Base-by-base conservation (phyloP, 2,113 vertebrate species). In the pig (Sus scrofa) region DNA sequence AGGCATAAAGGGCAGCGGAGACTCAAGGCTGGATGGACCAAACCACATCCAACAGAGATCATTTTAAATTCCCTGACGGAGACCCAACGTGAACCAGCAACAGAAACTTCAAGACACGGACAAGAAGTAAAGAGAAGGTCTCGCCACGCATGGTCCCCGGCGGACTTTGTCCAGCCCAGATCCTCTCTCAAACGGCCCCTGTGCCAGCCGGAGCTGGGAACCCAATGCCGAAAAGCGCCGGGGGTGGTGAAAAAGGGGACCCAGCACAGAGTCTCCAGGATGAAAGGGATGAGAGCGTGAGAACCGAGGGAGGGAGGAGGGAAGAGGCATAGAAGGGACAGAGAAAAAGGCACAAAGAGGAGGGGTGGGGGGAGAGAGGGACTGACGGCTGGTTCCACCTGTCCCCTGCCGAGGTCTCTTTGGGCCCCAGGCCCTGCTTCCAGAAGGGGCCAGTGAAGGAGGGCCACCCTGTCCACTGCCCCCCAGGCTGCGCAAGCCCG, bases 391-490 rank as follows among this genome's bases (percentile, higher is more conserved):
- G 1, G 54, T n/a, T 78, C 75, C 20, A 56, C 32, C 32, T 6
- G 20, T 18, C 30, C 52, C 52, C 1, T 26, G 0, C 20, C 19
- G 52, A 52, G 0, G 1, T 56, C 75, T n/a, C 56, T 4, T 56
- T 52, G 56, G n/a, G 52, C 12, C 3, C 52, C 75, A 34, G 52
- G n/a, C 52, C 7, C 32, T 0, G 0, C 52, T 54, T 14, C 52
- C 75, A 78, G 75, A n/a, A 78, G 54, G 10, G 10, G 11, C 75
- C 19, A 32, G 44, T 44, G 44, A 44, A 44, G 44, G 44, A 44
- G 44, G 44, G 19, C 18, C 50, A n/a, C 75, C 75, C 30, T 56
- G 50, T 78, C 52, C 30, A n/a, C 30, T 22, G 30, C 30, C 50
- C 30, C 50, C 30, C 3, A 9, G 74, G 74, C 16, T 54, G 74